These are phyloP conservation scores for Lindbergichthys nudifrons DNA, from an alignment of 2,797 vertebrate genomes.

Conservation along the genomic window DNA sequence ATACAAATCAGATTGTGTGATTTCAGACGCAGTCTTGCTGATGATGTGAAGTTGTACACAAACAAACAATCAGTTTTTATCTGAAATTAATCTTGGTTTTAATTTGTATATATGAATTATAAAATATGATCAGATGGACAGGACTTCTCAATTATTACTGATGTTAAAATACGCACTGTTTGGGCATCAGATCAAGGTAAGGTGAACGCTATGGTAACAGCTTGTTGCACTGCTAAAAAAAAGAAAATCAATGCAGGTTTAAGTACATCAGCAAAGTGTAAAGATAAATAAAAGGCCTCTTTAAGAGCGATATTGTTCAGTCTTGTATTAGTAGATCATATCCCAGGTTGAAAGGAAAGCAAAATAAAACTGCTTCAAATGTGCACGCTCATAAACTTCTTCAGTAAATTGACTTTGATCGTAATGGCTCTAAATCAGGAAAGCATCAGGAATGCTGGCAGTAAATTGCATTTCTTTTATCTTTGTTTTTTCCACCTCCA, in stretches of 20 bases:
- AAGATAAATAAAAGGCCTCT: no score
- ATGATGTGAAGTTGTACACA: not conserved
- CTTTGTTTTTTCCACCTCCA: conserved; percentile 52
- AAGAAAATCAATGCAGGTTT: not conserved
- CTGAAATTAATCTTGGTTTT: no score
- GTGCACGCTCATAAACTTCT: not conserved
- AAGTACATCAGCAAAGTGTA: not conserved
- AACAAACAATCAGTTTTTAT: no score
- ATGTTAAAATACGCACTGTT: not conserved
- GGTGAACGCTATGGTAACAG: not conserved
- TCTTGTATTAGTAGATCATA: no score
- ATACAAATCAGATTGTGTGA: not conserved
- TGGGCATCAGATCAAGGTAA: not conserved
- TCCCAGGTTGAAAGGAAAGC: not conserved
- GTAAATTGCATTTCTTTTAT: conserved; percentile 67
- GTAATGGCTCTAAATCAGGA: conserved; percentile 16
- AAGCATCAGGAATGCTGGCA: conserved; percentile 43
- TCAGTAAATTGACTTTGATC: conserved; percentile 23
- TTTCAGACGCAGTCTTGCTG: not conserved
- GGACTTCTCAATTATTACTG: no score
- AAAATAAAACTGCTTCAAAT: not conserved
- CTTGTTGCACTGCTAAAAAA: not conserved
- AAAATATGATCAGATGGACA: no score
- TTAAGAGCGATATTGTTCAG: no score
- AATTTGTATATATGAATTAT: no score